phyloP scores from a whole-genome alignment of 2,888 invertebrate genomes.

The Oligia strigilis region DNA sequence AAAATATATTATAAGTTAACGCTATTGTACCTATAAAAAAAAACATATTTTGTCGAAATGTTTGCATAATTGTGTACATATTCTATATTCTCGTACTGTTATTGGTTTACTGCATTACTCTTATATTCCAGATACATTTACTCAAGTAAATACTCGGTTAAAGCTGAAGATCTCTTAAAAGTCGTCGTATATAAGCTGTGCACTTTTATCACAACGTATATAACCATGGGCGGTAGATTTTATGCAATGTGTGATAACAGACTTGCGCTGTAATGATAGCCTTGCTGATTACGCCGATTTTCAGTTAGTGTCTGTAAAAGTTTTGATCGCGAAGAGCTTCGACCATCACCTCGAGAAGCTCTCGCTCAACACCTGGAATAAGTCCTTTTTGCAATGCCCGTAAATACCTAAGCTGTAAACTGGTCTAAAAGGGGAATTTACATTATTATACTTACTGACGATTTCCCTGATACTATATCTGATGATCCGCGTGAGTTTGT shows the following conservation, averaged over 20 bases:
- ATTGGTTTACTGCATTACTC: constrained; percentile 29
- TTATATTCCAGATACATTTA: constrained; percentile 24
- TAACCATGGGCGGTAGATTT: background rate
- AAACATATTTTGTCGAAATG: constrained; percentile 21
- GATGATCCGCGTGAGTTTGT: constrained; percentile 17
- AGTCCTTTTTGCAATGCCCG: background rate
- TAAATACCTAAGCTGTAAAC: background rate
- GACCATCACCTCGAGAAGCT: background rate
- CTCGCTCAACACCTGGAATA: background rate
- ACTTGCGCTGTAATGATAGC: background rate
- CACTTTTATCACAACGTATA: constrained; percentile 1
- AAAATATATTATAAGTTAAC: background rate
- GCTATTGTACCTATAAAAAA: constrained; percentile 2
- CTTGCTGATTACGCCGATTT: background rate
- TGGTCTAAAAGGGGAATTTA: no score
- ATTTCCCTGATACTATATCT: background rate
- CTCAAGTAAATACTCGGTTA: background rate
- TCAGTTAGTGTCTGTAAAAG: background rate
- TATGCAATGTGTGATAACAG: constrained; percentile 17
- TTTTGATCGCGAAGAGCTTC: background rate
- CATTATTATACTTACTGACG: background rate
- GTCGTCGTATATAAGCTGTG: constrained; percentile 9
- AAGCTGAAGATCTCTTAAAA: constrained; percentile 22
- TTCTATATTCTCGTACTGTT: constrained; percentile 15
- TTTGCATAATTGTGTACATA: constrained; percentile 18